Evolutionary conservation across 2,797 vertebrate genomes (phyloP).

Genomic region (Dallia pectoralis): DNA sequence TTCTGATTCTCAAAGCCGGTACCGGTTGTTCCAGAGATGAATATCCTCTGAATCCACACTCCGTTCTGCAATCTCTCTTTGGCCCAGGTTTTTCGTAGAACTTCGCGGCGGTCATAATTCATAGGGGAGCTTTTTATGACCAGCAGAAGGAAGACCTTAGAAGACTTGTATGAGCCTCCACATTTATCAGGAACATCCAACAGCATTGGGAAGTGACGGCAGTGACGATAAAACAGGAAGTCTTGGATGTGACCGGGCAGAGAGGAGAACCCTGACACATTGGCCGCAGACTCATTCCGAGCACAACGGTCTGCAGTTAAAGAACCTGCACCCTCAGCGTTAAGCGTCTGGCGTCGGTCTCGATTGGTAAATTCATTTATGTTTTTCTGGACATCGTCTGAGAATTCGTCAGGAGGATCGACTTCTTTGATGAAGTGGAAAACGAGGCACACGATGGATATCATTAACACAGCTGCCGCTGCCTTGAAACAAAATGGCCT

Average conservation of each 20-base stretch:
- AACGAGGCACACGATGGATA: slow-evolving; percentile 43
- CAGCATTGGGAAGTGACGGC: slow-evolving; percentile 71
- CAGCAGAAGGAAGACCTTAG: slow-evolving; percentile 76
- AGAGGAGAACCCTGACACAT: slow-evolving; percentile 55
- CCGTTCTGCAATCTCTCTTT: too few species aligned
- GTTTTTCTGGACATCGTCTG: fast-evolving
- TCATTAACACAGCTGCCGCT: slow-evolving; percentile 23
- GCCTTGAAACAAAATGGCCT: neutral
- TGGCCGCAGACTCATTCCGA: slow-evolving; percentile 50
- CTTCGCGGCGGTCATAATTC: slow-evolving; percentile 80
- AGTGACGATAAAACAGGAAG: slow-evolving; percentile 78
- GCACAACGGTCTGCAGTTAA: slow-evolving; percentile 48
- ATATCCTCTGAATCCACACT: slow-evolving; percentile 67
- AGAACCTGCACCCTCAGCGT: neutral
- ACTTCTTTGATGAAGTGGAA: slow-evolving; percentile 51
- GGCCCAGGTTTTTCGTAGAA: slow-evolving; percentile 83
- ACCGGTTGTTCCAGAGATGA: slow-evolving; percentile 67
- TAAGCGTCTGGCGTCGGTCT: fast-evolving
- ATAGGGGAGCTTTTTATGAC: slow-evolving; percentile 79
- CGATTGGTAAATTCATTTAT: neutral
- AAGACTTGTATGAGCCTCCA: slow-evolving; percentile 50
- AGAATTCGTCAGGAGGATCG: neutral
- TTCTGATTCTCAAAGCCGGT: slow-evolving; percentile 47
- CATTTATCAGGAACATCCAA: slow-evolving; percentile 75
- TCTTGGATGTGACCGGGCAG: slow-evolving; percentile 66